Evolutionary conservation across 2,113 vertebrate species (phyloP).

Genomic region (Nothobranchius kuhntae): DNA sequence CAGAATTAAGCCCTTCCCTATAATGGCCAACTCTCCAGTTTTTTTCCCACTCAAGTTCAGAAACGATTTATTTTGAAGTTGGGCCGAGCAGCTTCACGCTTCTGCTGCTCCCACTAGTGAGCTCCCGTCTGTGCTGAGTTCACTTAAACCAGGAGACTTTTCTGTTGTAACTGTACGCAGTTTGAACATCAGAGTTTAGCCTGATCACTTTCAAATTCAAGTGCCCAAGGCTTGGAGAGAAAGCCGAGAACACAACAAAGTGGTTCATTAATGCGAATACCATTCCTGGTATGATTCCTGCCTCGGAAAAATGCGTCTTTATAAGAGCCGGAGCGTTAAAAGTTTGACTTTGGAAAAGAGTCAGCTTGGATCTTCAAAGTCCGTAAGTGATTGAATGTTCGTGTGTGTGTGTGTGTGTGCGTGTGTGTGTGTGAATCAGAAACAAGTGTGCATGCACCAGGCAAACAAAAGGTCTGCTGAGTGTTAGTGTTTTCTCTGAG

Average conservation of each 20-base stretch:
- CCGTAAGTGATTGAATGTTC: not conserved
- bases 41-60: not conserved
- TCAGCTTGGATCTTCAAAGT: constrained; percentile 14
- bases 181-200: constrained; percentile 6
- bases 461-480: constrained; percentile 66
- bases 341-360: constrained; percentile 20
- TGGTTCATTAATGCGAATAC: constrained; percentile 37
- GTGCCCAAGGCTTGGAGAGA: not conserved
- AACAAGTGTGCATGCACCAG: constrained; percentile 32
- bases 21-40: not conserved
- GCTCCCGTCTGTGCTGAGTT: not conserved
- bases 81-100: not conserved
- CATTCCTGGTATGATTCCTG: not conserved
- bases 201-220: constrained; percentile 32
- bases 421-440: constrained; percentile 8
- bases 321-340: constrained; percentile 1
- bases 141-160: constrained; percentile 13
- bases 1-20: not conserved
- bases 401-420: not conserved
- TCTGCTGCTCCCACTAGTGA: not conserved
- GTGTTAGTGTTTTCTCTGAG: constrained; percentile 61
- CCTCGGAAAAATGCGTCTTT: constrained; percentile 14
- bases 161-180: not conserved
- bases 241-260: constrained; percentile 30
- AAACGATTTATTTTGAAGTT: not conserved